Evolutionary conservation across 2,113 vertebrate genomes (phyloP).

Genomic region (Erythrolamprus reginae): DNA sequence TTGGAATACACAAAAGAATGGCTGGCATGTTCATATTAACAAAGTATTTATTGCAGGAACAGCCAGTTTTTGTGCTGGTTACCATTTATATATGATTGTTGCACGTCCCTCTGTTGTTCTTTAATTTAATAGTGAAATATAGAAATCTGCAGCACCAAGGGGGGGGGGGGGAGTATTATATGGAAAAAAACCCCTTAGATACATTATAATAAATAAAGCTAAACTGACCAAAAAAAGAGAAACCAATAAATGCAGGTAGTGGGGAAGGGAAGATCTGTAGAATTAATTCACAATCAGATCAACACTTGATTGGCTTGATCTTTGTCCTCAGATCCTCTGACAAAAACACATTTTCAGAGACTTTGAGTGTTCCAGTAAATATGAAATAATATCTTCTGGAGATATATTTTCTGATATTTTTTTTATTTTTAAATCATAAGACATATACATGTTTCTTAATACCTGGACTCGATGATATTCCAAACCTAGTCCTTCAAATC

Average conservation of each 20-base stretch:
- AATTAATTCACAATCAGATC: not conserved
- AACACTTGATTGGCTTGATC: not conserved
- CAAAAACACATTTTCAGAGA: not conserved
- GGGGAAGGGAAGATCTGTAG: not conserved
- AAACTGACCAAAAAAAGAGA: not conserved
- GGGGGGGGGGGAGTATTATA: not conserved
- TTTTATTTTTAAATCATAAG: not conserved
- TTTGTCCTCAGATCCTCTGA: not conserved
- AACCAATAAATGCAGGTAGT: not conserved
- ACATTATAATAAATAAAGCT: not conserved
- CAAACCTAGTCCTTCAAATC: not conserved
- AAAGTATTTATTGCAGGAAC: not conserved
- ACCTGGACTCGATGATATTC: not conserved
- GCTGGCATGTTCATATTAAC: not conserved
- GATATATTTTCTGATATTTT: not conserved
- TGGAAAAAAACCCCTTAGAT: not conserved
- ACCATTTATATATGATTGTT: not conserved
- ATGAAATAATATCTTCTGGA: not conserved
- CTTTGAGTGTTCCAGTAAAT: not conserved
- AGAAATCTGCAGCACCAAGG: not conserved
- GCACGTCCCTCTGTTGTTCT: not conserved
- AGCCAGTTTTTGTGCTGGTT: not conserved
- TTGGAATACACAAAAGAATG: not conserved
- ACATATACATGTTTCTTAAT: not conserved
- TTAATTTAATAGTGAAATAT: not conserved